These are phyloP conservation scores for Girardia tigrina DNA, from an alignment of 2,888 invertebrate species.

Conservation along the genomic window DNA sequence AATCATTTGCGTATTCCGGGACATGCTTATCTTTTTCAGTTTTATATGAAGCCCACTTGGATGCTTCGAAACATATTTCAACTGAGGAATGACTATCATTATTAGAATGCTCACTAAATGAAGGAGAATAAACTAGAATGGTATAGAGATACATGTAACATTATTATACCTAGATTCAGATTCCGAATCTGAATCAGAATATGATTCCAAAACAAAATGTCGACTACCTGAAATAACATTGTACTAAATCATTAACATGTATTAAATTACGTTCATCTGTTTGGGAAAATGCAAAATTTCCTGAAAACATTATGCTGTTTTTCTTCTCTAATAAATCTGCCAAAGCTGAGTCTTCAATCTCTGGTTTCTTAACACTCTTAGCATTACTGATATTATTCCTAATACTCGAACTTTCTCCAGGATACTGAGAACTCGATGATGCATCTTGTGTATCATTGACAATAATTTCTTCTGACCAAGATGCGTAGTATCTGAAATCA, in stretches of 20 bases:
- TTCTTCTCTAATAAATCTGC: not conserved
- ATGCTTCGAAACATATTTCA: too few species aligned
- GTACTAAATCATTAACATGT: not conserved
- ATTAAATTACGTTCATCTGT: not conserved
- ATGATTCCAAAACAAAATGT: not conserved
- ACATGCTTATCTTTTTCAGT: too few species aligned
- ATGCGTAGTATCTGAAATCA: slow-evolving; percentile 5
- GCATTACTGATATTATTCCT: slow-evolving; percentile 4
- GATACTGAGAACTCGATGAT: not conserved
- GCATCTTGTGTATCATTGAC: not conserved
- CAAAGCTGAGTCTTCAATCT: not conserved
- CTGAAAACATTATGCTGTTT: not conserved
- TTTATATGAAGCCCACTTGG: too few species aligned
- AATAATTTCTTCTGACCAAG: slow-evolving; percentile 1
- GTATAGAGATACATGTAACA: too few species aligned
- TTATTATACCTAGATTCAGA: not conserved
- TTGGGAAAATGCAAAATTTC: not conserved
- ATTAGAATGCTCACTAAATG: too few species aligned
- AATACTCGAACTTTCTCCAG: not conserved
- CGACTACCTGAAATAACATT: not conserved
- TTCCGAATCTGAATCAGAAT: not conserved
- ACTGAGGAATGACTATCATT: too few species aligned
- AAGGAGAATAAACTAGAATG: too few species aligned
- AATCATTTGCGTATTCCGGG: too few species aligned
- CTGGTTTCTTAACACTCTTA: not conserved